Evolutionary conservation across 2,113 vertebrate genomes (phyloP), one percentile per base, ranked within the genome.

Genomic region (Pseudopipra pipra): DNA sequence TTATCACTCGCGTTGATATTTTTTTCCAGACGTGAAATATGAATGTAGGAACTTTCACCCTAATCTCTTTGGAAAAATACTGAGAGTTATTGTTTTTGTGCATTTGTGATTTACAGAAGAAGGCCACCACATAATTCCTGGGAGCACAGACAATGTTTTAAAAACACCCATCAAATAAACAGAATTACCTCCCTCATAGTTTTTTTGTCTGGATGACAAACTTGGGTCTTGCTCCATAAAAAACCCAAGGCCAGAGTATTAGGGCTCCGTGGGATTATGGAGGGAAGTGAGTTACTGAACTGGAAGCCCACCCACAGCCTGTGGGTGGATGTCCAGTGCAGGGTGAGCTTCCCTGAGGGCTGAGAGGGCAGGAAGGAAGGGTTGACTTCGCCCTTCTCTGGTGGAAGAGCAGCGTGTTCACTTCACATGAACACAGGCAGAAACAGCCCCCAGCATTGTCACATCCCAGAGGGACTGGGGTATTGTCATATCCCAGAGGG

Each of bases 1-100:
- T 96, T 97, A 96, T 96, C 96, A 96, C 84, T 96, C 70, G 41
- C 89, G 94, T 80, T 96, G 95, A 85, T 96, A 75, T 90, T 90
- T 95, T 96, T 91, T 87, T 95, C 70, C 68, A 93, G 90, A 89
- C 76, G 15, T 91, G 93, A 97, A 96, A 94, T 95, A 96, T 46
- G 55, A 95, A 84, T 72, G 83, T 68, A 92, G 51, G 88, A 96
- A 96, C 86, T 95, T 96, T 95, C 89, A 86, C 86, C 92, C 93
- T 89, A 65, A 85, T 96, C 51, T 87, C 88, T 76, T 94, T 18
- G 47, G 95, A 94, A 93, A 90, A 90, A 78, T 90, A 93, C 58
- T 51, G 79, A 65, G 52, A 55, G 58, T 19, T 78, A 5, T 72
- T 85, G 93, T 51, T 55, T 93, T 63, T 47, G 51, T 71, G 37